These are phyloP conservation scores for Dendrolimus houi DNA, from an alignment of 2,888 invertebrate genomes.

Conservation along the genomic window DNA sequence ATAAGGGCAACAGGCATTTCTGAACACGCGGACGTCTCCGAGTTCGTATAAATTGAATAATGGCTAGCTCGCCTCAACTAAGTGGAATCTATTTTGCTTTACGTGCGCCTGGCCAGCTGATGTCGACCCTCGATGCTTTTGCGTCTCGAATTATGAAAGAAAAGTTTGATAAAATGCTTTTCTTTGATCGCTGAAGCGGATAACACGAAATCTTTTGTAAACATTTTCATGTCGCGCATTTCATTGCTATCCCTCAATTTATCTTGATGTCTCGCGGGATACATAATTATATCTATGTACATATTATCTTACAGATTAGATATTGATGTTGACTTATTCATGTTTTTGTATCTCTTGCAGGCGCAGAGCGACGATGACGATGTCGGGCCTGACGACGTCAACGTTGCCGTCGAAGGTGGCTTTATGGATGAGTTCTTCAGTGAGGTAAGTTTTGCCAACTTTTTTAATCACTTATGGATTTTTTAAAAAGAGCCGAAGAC, in stretches of 20 bases:
- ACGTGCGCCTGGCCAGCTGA: conserved; percentile 26
- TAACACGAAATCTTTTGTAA: neutral
- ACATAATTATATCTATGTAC: neutral
- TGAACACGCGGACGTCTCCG: conserved; percentile 22
- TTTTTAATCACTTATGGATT: too few species aligned
- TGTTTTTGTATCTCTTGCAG: conserved; percentile 75
- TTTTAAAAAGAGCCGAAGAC: too few species aligned
- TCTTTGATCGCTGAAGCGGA: neutral
- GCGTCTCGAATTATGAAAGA: conserved; percentile 25
- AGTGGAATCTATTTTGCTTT: conserved; percentile 62
- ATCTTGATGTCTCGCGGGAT: neutral
- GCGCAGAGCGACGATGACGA: conserved; percentile 99
- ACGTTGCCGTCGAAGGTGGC: conserved; percentile 96
- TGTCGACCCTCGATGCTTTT: conserved; percentile 18
- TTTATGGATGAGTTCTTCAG: conserved; percentile 99
- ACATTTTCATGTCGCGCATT: neutral
- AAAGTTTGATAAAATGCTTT: conserved; percentile 1
- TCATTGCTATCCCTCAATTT: neutral
- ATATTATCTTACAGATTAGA: neutral
- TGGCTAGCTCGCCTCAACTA: conserved; percentile 50
- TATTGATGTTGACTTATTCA: neutral
- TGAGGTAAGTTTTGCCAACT: conserved; percentile 81
- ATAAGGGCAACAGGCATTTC: conserved; percentile 21
- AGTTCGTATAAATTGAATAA: conserved; percentile 63
- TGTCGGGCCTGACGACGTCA: conserved; percentile 95